Percentiles rank a stretch among this genome's conserved stretches.
Conservation (phyloP, 2,888 invertebrate genomes). For the Platycheirus albimanus region DNA sequence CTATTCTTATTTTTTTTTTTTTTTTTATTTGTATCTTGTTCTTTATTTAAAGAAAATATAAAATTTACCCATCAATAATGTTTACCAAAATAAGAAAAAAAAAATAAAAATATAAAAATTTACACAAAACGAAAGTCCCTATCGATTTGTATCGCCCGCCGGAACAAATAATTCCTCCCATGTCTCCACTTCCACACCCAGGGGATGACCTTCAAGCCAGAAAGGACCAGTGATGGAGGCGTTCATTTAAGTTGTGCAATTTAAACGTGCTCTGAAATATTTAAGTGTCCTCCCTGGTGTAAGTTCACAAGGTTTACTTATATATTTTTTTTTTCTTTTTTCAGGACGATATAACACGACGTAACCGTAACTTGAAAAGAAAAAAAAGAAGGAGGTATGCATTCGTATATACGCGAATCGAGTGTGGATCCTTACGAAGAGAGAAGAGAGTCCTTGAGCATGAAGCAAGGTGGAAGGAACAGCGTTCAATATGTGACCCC, state of each 20-base stretch:
- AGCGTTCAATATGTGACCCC: conserved; percentile 39
- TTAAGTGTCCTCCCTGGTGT: conserved; percentile 45
- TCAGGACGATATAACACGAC: conserved; percentile 4
- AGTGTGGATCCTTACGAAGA: conserved; percentile 8
- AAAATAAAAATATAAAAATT: conserved; percentile 9
- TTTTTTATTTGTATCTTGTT: background rate
- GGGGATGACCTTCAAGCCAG: conserved; percentile 16
- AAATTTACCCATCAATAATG: background rate
- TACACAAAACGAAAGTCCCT: conserved; percentile 17
- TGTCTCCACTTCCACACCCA: conserved; percentile 13
- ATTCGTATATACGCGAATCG: conserved; percentile 2
- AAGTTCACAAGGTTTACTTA: conserved; percentile 29
- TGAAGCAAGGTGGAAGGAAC: background rate
- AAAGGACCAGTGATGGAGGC: conserved; percentile 4
- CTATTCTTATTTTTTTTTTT: too few species aligned
- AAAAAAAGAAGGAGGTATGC: background rate
- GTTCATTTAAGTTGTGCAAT: conserved; percentile 50
- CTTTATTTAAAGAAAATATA: too few species aligned
- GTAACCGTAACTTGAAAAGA: too few species aligned
- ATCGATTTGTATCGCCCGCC: conserved; percentile 3
- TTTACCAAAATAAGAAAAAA: background rate
- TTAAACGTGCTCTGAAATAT: conserved; percentile 47
- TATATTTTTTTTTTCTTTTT: conserved; percentile 16
- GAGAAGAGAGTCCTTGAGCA: conserved; percentile 29
- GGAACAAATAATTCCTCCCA: conserved; percentile 12